Base-by-base conservation (phyloP, 2,888 invertebrate species). In the Diadegma fenestrale region DNA sequence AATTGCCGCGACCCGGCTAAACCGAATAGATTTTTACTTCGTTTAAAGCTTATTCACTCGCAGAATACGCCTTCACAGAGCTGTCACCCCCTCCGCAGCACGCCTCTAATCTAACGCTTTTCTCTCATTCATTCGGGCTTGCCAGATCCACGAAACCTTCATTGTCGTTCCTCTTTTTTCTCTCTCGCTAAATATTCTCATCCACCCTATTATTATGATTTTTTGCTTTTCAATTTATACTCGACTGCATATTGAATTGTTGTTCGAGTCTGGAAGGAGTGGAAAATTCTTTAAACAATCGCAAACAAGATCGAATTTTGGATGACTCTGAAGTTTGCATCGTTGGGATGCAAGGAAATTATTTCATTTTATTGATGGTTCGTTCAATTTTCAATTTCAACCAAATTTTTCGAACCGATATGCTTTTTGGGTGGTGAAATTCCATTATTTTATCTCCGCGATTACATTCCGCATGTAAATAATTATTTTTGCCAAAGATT, bases 11-110 rank as follows among this genome's bases (percentile, higher is more conserved):
- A 63, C 33, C 41, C 19, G 54, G n/a, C 45, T 43, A 77, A 41
- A 69, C 37, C 61, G 63, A 71, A 76, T 73, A 64, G 86, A 83
- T 75, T 82, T 85, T 81, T 85, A 19, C 61, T 54, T 41, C 43
- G 33, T 17, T 17, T 8, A 30, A 61, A 81, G 72, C 81, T 72
- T 69, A 68, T 78, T 69, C 51, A 66, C 12, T 41, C 66, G 22
- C 12, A 22, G 37, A 41, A 63, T 68, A 51, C 66, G 43, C 63
- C 14, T 19, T 10, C 73, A 45, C 37, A 51, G n/a, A 51, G 37
- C 33, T 19, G 19, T 58, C 61, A 22, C 6, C 33, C 66, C 63
- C 43, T 69, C 66, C 19, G 63, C 63, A 41, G 45, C 37, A 66
- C 75, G 51, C 37, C 45, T 19, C 71, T 64, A 33, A 48, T 51